phyloP scores from a whole-genome alignment of 2,888 invertebrate species.

The Onthophagus sagittarius region DNA sequence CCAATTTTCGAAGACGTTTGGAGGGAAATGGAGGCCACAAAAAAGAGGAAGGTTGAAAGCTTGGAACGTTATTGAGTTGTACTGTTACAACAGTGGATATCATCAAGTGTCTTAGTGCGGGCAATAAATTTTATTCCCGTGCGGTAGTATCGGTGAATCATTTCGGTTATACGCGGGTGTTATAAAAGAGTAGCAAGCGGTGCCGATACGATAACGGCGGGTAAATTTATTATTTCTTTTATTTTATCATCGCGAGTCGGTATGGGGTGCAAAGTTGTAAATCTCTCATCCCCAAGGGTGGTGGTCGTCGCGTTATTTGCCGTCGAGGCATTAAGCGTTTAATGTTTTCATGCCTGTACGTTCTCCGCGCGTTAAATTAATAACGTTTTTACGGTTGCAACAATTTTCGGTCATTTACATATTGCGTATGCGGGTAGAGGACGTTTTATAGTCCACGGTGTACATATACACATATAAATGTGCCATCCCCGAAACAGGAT shows the following conservation, averaged over 20 bases:
- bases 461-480: background rate
- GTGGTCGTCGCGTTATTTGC: slow-evolving; percentile 8
- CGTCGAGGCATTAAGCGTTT: slow-evolving; percentile 16
- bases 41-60: background rate
- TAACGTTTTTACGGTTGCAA: slow-evolving; percentile 43
- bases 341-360: slow-evolving; percentile 21
- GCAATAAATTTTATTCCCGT: slow-evolving; percentile 9
- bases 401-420: slow-evolving; percentile 43
- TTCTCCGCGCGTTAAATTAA: slow-evolving; percentile 35
- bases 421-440: slow-evolving; percentile 39
- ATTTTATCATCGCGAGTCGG: slow-evolving; percentile 29
- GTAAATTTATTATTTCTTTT: slow-evolving; percentile 23
- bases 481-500: background rate
- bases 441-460: slow-evolving; percentile 14
- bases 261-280: slow-evolving; percentile 39
- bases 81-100: slow-evolving; percentile 3
- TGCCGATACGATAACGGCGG: slow-evolving; percentile 11
- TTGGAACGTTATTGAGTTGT: slow-evolving; percentile 2
- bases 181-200: slow-evolving; percentile 7
- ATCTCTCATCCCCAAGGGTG: slow-evolving; percentile 29
- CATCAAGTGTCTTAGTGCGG: slow-evolving; percentile 4
- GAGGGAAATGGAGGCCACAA: background rate
- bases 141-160: slow-evolving; percentile 5
- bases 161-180: slow-evolving; percentile 2
- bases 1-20: background rate